Evolutionary conservation across 2,797 vertebrate genomes (phyloP), one percentile per base, ranked within the genome.

Genomic region (Champsocephalus esox): DNA sequence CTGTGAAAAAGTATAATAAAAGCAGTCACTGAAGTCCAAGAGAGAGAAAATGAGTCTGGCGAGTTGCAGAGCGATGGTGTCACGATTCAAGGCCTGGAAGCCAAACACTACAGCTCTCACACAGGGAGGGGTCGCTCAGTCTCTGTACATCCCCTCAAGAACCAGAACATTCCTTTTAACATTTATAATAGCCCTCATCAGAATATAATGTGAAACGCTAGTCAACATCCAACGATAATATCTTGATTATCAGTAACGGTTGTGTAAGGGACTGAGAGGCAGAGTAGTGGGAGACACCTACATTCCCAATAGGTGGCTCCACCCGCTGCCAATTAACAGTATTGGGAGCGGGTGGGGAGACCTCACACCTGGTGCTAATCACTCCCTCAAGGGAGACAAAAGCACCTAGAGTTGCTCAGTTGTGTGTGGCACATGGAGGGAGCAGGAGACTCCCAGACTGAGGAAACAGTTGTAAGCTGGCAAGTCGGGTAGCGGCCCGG

Each of bases 91-190:
- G 80, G 66, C 81, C 76, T 9, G 28, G 12, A 65, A 84, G 90
- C 89, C 90, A 92, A 93, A 85, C 59, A 59, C 74, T 75, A 87
- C 88, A 89, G 79, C 76, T 78, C 73, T 46, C 81, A 75, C 32
- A 58, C 66, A 87, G 81, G 76, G 86, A 90, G 73, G 62, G 59
- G 66, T 28, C n/a, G 45, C 79, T 66, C 57, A 73, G 58, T 60
- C 68, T 73, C 43, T 74, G 43, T 16, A 10, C 46, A 63, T 58
- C 6, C 64, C 84, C 73, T 62, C 14, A 63, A 69, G 62, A 82
- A 78, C 64, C 64, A 67, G 19, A 75, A 78, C 72, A 88, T 79
- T 70, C 74, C 75, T 63, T 73, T 55, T 49, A 84, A 84, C 55
- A 58, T 73, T 70, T 32, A 17, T 56, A 77, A 75, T 43, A 72